These are phyloP conservation scores for Meleagris gallopavo DNA, from an alignment of 2,113 vertebrate species.

Conservation along the genomic window DNA sequence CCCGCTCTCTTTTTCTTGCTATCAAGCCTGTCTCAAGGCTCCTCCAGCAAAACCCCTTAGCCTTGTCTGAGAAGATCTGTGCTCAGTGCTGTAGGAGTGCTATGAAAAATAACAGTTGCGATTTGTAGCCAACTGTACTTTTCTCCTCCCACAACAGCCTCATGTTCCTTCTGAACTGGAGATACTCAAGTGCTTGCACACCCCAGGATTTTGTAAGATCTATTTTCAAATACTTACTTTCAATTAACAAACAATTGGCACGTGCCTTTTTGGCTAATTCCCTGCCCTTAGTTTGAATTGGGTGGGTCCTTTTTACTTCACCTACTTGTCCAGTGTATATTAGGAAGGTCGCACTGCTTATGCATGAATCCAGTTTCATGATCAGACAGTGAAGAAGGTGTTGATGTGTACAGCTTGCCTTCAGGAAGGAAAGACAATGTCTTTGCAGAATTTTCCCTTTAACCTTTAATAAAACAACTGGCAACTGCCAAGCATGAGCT, in stretches of 20 bases:
- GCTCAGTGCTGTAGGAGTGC: neutral
- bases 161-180: neutral
- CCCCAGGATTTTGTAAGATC: neutral
- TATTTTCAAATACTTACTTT: neutral
- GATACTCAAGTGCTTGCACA: neutral
- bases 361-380: neutral
- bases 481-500: neutral
- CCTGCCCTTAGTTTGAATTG: neutral
- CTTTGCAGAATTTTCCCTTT: neutral
- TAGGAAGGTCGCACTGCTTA: neutral
- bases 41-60: neutral
- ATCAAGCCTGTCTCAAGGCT: neutral
- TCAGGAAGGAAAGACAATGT: neutral
- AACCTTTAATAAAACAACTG: neutral
- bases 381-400: neutral
- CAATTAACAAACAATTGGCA: conserved; percentile 14
- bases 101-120: neutral
- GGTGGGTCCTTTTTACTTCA: neutral
- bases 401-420: neutral
- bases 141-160: neutral
- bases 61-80: neutral
- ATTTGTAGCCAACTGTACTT: neutral
- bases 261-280: neutral
- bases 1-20: neutral
- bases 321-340: neutral